Percentiles rank a stretch among this genome's conserved stretches.
phyloP scores from a whole-genome alignment of 2,113 vertebrate species.

The Sinocyclocheilus anophthalmus region DNA sequence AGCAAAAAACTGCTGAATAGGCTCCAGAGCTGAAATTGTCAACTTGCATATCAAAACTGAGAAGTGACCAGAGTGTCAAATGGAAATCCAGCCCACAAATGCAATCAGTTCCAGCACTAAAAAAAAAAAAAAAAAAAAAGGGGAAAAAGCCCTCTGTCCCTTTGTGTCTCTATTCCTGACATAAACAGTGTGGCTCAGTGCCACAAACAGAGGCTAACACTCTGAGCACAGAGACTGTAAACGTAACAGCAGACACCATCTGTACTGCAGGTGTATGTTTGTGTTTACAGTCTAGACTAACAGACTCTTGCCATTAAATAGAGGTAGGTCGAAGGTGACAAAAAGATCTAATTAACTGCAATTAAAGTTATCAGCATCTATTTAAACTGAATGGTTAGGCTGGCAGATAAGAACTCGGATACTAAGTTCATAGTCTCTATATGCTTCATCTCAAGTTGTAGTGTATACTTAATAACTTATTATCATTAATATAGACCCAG shows the following conservation, averaged over 20 bases:
- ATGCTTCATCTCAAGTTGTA: too few relatives aligned
- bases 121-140: too few relatives aligned
- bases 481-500: too few relatives aligned
- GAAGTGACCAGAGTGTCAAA: too few relatives aligned
- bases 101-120: too few relatives aligned
- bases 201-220: constrained; percentile 51
- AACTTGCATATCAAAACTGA: too few relatives aligned
- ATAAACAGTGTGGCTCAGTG: constrained; percentile 41
- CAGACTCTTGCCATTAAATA: constrained; percentile 26
- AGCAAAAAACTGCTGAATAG: too few relatives aligned
- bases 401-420: background rate
- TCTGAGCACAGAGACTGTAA: constrained; percentile 46
- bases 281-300: constrained; percentile 29
- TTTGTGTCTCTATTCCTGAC: constrained; percentile 47
- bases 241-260: constrained; percentile 53
- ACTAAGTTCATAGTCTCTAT: too few relatives aligned
- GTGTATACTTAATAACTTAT: too few relatives aligned
- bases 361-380: constrained; percentile 31
- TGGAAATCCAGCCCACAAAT: too few relatives aligned
- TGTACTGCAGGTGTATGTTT: constrained; percentile 43
- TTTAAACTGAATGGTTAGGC: constrained; percentile 40
- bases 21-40: too few relatives aligned
- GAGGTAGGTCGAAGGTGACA: constrained; percentile 50
- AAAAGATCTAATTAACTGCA: constrained; percentile 51
- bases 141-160: background rate